Evolutionary conservation across 2,888 invertebrate genomes (phyloP).

Genomic region (Dyspetes luteomarginatus): DNA sequence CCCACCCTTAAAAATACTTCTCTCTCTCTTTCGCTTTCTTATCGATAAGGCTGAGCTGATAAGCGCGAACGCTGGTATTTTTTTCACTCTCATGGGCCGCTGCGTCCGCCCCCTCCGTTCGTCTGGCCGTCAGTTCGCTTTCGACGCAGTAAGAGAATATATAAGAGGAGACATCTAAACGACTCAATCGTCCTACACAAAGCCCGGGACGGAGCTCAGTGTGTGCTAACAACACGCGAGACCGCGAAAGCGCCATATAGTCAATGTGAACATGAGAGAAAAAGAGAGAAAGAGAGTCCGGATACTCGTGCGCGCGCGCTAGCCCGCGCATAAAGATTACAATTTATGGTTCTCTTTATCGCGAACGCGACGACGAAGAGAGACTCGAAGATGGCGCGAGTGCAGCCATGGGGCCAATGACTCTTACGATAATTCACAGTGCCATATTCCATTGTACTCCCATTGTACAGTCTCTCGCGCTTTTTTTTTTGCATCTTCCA

Average conservation of each 20-base stretch:
- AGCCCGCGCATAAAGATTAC: constrained; percentile 75
- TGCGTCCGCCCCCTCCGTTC: neutral
- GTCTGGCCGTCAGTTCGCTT: constrained; percentile 67
- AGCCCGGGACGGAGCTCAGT: constrained; percentile 30
- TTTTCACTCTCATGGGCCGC: constrained; percentile 7
- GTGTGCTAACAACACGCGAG: constrained; percentile 40
- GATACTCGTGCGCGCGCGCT: constrained; percentile 36
- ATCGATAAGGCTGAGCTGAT: constrained; percentile 35
- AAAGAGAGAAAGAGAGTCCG: constrained; percentile 24
- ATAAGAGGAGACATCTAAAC: constrained; percentile 44
- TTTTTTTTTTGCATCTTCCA: constrained; percentile 10
- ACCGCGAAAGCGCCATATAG: constrained; percentile 20
- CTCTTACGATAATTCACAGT: constrained; percentile 66
- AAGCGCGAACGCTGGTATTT: constrained; percentile 2
- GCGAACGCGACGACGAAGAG: constrained; percentile 50
- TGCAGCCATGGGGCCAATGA: constrained; percentile 74
- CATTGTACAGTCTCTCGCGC: neutral
- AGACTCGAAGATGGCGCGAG: constrained; percentile 41
- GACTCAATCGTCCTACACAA: constrained; percentile 60
- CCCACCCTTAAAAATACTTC: no score
- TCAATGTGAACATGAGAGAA: constrained; percentile 7
- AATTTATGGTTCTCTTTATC: constrained; percentile 78
- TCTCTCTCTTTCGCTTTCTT: constrained; percentile 11
- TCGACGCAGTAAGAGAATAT: constrained; percentile 62
- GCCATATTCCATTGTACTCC: constrained; percentile 36